Conservation (phyloP, 2,113 vertebrate species). For the Amblyornis subalaris region DNA sequence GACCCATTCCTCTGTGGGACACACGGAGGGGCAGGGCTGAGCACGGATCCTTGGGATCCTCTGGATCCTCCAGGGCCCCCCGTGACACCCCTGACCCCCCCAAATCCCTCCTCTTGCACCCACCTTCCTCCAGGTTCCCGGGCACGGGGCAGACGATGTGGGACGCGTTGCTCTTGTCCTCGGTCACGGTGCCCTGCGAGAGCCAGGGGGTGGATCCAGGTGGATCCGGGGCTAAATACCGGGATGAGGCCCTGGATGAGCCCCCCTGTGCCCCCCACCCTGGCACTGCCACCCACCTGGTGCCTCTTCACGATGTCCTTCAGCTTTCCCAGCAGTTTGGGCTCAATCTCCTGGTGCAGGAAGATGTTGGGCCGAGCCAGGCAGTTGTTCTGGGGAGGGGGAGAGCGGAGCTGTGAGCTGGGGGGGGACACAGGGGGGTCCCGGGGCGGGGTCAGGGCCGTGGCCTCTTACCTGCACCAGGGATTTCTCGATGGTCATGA, state of each 20-base stretch:
- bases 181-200: slow-evolving; percentile 88
- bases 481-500: slow-evolving; percentile 97
- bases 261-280: background rate
- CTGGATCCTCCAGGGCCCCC: background rate
- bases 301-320: slow-evolving; percentile 97
- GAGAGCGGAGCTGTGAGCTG: background rate
- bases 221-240: background rate
- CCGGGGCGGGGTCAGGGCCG: background rate
- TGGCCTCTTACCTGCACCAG: slow-evolving; percentile 82
- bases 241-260: fast-evolving
- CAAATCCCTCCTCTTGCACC: background rate
- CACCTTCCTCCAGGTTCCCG: slow-evolving; percentile 89
- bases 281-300: slow-evolving; percentile 72
- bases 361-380: slow-evolving; percentile 92
- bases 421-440: background rate
- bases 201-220: background rate
- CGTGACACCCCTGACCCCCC: background rate
- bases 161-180: slow-evolving; percentile 88
- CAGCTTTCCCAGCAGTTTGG: slow-evolving; percentile 89
- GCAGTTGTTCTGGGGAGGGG: slow-evolving; percentile 85
- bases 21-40: background rate
- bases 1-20: slow-evolving; percentile 92
- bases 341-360: slow-evolving; percentile 90
- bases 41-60: fast-evolving
- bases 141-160: slow-evolving; percentile 90